Conservation (phyloP, 2,797 vertebrate genomes). For the Perdix hodgsoniae region DNA sequence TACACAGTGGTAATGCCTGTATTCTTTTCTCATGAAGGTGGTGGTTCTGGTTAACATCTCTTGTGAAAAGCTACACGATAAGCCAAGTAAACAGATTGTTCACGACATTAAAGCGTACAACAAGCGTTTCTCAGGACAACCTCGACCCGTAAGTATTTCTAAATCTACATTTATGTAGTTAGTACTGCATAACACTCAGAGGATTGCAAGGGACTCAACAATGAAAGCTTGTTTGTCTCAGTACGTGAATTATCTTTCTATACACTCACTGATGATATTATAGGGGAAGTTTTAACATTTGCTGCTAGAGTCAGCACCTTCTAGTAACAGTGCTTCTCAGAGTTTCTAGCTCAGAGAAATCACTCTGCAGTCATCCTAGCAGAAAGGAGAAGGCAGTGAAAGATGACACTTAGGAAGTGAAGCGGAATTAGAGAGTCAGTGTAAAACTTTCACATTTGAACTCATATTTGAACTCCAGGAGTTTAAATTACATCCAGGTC, state of each 20-base stretch:
- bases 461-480: neutral
- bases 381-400: neutral
- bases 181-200: neutral
- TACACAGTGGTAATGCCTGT: neutral
- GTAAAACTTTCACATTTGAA: neutral
- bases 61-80: constrained; percentile 80
- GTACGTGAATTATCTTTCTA: neutral
- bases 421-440: neutral
- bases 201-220: neutral
- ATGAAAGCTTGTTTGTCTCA: neutral
- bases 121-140: constrained; percentile 88
- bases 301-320: neutral
- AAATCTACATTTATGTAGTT: neutral
- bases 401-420: neutral
- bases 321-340: neutral
- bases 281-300: neutral
- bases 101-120: constrained; percentile 87
- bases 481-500: neutral
- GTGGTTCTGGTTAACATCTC: constrained; percentile 81
- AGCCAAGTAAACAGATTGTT: constrained; percentile 75
- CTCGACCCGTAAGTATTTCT: constrained; percentile 77
- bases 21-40: constrained; percentile 77
- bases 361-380: neutral
- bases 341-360: neutral
- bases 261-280: neutral